Conservation (phyloP, 2,888 invertebrate species). For the Ctenicera cuprea region DNA sequence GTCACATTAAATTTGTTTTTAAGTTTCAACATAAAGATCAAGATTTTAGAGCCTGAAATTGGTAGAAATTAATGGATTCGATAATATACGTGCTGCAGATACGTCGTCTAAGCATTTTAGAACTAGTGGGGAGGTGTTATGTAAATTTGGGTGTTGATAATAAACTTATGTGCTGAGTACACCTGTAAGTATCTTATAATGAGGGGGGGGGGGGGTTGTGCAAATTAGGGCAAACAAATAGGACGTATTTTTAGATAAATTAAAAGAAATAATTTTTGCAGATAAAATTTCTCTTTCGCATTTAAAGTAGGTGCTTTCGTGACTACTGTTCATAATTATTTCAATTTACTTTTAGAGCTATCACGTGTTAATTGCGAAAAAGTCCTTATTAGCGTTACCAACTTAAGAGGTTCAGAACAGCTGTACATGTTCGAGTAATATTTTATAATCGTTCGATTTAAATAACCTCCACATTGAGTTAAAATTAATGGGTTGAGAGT, state of each 20-base stretch:
- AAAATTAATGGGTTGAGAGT: slow-evolving; percentile 26
- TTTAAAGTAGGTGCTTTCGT: slow-evolving; percentile 31
- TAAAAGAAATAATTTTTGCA: no score
- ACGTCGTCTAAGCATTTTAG: no score
- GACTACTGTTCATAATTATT: slow-evolving; percentile 14
- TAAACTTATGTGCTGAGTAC: no score
- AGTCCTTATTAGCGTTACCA: not conserved
- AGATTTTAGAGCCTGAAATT: no score
- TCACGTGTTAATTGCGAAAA: slow-evolving; percentile 18
- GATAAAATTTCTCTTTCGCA: slow-evolving; percentile 34
- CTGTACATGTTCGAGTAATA: not conserved
- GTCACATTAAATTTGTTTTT: not conserved
- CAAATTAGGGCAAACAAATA: no score
- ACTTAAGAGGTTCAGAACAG: not conserved
- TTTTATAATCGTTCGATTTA: not conserved
- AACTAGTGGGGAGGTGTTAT: no score
- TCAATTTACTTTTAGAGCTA: slow-evolving; percentile 14
- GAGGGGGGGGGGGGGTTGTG: no score
- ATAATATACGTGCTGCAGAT: no score
- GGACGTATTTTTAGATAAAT: no score
- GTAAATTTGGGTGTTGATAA: no score
- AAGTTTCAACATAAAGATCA: not conserved
- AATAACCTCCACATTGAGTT: slow-evolving; percentile 6
- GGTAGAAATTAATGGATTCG: no score
- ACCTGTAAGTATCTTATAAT: no score